Conservation (phyloP, 2,888 invertebrate genomes). For the Orthosia cruda region DNA sequence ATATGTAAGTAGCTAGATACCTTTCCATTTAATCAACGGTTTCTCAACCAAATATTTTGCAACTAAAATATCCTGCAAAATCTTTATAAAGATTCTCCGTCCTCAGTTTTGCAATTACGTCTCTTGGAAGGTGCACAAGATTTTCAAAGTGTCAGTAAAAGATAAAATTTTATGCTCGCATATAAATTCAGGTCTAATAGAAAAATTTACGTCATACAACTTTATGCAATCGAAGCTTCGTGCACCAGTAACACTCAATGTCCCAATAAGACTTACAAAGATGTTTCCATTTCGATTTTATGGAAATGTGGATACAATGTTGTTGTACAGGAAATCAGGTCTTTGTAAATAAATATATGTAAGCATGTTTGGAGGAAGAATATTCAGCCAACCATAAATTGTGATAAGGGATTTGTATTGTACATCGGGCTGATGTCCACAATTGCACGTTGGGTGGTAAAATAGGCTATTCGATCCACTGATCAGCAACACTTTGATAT, state of each 20-base stretch:
- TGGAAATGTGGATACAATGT: conserved; percentile 17
- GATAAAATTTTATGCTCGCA: conserved; percentile 60
- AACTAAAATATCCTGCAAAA: conserved; percentile 42
- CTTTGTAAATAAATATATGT: conserved; percentile 1
- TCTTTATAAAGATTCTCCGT: conserved; percentile 36
- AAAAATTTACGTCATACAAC: conserved; percentile 54
- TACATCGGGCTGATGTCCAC: too few species aligned
- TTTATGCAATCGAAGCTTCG: conserved; percentile 46
- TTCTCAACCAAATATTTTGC: conserved; percentile 36
- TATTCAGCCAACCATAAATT: not conserved
- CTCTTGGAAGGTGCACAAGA: conserved; percentile 27
- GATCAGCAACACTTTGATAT: too few species aligned
- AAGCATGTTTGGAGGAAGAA: not conserved
- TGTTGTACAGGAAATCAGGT: not conserved
- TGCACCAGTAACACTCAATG: conserved; percentile 41
- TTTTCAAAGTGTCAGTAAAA: conserved; percentile 47
- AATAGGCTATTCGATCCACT: too few species aligned
- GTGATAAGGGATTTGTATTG: not conserved
- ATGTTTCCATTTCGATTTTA: conserved; percentile 33
- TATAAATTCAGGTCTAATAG: conserved; percentile 59
- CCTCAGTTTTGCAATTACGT: conserved; percentile 45
- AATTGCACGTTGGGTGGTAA: too few species aligned
- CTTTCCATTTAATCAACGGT: conserved; percentile 42
- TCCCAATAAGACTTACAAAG: conserved; percentile 43
- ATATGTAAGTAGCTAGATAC: not conserved